These are phyloP conservation scores for Siphamia tubifer DNA, from an alignment of 2,113 vertebrate genomes.

Conservation along the genomic window DNA sequence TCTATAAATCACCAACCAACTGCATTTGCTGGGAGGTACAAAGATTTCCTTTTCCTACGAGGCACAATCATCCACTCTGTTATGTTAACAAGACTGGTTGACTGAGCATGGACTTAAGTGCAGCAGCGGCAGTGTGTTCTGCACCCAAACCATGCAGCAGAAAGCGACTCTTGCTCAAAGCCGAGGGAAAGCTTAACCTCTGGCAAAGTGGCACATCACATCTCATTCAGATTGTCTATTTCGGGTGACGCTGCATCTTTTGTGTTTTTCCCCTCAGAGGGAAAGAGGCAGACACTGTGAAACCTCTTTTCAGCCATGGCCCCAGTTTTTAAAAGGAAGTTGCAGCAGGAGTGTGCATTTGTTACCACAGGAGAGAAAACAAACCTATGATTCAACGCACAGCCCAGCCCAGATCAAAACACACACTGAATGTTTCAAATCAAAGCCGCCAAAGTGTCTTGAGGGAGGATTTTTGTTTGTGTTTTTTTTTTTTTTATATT, in stretches of 20 bases:
- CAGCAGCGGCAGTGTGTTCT: conserved; percentile 9
- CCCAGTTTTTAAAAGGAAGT: conserved; percentile 34
- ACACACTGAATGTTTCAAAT: conserved; percentile 24
- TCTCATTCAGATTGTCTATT: conserved; percentile 56
- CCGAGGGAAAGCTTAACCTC: conserved; percentile 54
- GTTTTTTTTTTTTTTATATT: conserved; percentile 40
- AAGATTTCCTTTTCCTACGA: conserved; percentile 43
- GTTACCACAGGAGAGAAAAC: conserved; percentile 50
- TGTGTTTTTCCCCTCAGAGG: conserved; percentile 8
- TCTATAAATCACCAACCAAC: conserved; percentile 59
- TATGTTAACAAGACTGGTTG: conserved; percentile 65
- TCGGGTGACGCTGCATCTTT: conserved; percentile 48
- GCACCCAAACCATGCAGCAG: conserved; percentile 12
- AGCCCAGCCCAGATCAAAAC: conserved; percentile 33
- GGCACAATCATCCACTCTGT: conserved; percentile 62
- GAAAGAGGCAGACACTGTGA: neutral
- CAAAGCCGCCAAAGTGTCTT: conserved; percentile 40
- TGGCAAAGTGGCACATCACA: conserved; percentile 53
- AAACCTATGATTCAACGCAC: conserved; percentile 31
- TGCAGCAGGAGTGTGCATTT: conserved; percentile 17
- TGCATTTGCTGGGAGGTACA: conserved; percentile 47
- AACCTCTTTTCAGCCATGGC: conserved; percentile 24
- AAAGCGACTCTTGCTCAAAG: conserved; percentile 30
- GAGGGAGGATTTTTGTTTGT: conserved; percentile 31
- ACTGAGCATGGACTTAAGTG: conserved; percentile 58